A percentile compares a stretch with the other conserved stretches of the same genome.
Conservation (phyloP, 2,888 invertebrate species). For the Pseudococcus longispinus region DNA sequence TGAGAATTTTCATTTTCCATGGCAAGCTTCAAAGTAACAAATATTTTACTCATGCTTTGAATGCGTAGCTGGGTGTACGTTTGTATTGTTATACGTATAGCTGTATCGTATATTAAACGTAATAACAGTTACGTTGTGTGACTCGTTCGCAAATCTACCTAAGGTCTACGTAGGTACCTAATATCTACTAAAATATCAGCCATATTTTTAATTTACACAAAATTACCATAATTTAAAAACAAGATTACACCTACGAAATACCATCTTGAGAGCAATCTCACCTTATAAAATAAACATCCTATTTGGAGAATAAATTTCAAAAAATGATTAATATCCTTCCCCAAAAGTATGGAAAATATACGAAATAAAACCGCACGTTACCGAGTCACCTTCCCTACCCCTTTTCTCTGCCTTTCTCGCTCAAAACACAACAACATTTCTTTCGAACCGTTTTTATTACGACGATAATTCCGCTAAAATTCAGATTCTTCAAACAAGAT, state of each 20-base stretch:
- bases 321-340: slow-evolving; percentile 23
- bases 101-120: not conserved
- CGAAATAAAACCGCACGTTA: slow-evolving; percentile 4
- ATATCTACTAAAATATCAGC: not conserved
- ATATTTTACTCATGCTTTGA: slow-evolving; percentile 15
- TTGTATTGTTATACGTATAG: not conserved
- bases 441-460: slow-evolving; percentile 8
- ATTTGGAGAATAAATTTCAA: slow-evolving; percentile 22
- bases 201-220: slow-evolving; percentile 6
- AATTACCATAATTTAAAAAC: slow-evolving; percentile 3
- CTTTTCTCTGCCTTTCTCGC: not conserved
- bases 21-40: not conserved
- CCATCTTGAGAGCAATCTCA: not conserved
- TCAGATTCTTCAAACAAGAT: slow-evolving; percentile 19
- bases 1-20: slow-evolving; percentile 12
- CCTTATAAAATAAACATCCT: not conserved
- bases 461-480: slow-evolving; percentile 30
- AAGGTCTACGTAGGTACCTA: too few species aligned
- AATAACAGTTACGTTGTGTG: not conserved
- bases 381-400: too few species aligned
- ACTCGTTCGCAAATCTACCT: not conserved
- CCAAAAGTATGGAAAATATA: not conserved
- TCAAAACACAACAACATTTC: not conserved
- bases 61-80: not conserved
- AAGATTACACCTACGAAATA: not conserved